Evolutionary conservation across 2,888 invertebrate genomes (phyloP).

Genomic region (Pseudolycoriella hygida): DNA sequence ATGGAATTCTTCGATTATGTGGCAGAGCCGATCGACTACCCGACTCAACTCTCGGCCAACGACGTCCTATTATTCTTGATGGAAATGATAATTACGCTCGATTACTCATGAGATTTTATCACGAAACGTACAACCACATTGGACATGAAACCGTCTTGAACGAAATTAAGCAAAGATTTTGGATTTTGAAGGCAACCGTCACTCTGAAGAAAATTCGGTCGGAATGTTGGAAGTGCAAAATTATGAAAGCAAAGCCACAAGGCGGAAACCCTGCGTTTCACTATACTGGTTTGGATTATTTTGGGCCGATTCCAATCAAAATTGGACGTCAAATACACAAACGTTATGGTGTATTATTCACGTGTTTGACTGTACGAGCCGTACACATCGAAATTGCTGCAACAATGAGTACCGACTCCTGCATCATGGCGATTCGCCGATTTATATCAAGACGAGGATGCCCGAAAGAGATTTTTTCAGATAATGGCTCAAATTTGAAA

Average conservation of each 20-base stretch:
- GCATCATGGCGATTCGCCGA: conserved; percentile 8
- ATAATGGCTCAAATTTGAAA: conserved; percentile 12
- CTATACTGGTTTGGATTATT: conserved; percentile 2
- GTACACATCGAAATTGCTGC: conserved; percentile 12
- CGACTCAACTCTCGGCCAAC: background rate
- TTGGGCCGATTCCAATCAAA: conserved; percentile 2
- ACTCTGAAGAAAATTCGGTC: conserved; percentile 4
- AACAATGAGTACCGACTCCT: conserved; percentile 12
- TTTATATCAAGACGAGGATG: conserved; percentile 8
- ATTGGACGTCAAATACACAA: conserved; percentile 1
- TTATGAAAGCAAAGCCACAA: conserved; percentile 5
- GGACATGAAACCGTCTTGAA: conserved; percentile 8
- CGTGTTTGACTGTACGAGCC: conserved; percentile 10
- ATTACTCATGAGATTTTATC: background rate
- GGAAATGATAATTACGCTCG: background rate
- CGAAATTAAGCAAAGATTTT: conserved; percentile 8
- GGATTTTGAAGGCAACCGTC: conserved; percentile 8
- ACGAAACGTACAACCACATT: conserved; percentile 5
- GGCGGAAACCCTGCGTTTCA: background rate
- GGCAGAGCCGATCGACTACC: conserved; percentile 3
- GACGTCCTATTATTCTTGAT: conserved; percentile 1
- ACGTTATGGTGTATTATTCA: conserved; percentile 9
- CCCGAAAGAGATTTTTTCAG: conserved; percentile 8
- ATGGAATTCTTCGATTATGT: conserved; percentile 3
- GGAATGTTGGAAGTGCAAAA: conserved; percentile 8